Conservation (phyloP, 2,888 invertebrate genomes). For the Megamerina dolium region DNA sequence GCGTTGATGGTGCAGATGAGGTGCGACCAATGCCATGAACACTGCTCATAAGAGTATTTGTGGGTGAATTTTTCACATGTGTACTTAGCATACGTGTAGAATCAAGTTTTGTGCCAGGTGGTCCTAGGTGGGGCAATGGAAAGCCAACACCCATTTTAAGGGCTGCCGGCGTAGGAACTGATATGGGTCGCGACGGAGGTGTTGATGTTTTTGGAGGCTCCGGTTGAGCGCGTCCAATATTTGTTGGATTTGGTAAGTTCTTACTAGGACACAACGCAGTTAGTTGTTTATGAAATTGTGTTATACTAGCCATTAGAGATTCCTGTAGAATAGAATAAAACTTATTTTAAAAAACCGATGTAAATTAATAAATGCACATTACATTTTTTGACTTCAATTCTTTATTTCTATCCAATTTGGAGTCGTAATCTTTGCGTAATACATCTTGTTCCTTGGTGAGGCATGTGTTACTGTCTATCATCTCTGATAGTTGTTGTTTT, state of each 20-base stretch:
- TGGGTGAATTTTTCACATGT: conserved; percentile 47
- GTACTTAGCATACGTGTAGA: conserved; percentile 56
- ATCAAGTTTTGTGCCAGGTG: conserved; percentile 60
- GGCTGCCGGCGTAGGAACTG: conserved; percentile 74
- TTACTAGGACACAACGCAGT: conserved; percentile 58
- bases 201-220: conserved; percentile 39
- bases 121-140: conserved; percentile 62
- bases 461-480: conserved; percentile 67
- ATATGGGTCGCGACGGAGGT: conserved; percentile 58
- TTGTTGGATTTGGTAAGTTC: conserved; percentile 55
- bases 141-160: conserved; percentile 83
- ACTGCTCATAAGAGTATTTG: too few relatives aligned
- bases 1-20: conserved; percentile 17
- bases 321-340: conserved; percentile 13
- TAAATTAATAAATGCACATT: neutral
- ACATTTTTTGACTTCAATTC: conserved; percentile 61
- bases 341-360: neutral
- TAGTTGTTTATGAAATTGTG: conserved; percentile 55
- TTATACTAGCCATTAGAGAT: conserved; percentile 33
- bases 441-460: conserved; percentile 72
- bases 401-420: conserved; percentile 60
- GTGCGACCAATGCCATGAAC: neutral
- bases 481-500: conserved; percentile 68
- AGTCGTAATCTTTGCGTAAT: conserved; percentile 71
- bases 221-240: conserved; percentile 48